Conservation (phyloP, 1,140 invertebrate genomes). For the Drosophila azteca region DNA sequence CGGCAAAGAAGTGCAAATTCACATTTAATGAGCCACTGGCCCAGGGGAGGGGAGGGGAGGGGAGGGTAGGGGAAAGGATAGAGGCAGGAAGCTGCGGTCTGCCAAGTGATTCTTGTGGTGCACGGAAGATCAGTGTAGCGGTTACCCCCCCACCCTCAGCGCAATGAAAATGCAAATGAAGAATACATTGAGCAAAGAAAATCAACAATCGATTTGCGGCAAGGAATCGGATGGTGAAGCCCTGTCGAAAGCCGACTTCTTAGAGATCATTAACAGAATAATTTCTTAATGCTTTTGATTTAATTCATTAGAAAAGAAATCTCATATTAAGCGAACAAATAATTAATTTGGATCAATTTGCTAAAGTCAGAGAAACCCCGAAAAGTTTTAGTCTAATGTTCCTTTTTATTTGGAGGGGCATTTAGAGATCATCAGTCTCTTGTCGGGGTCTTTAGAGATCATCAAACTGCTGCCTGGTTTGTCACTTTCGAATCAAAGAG, state of each 20-base stretch:
- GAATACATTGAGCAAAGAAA: background rate
- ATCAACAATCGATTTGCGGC: background rate
- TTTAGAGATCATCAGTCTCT: conserved; percentile 10
- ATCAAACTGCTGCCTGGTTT: conserved; percentile 14
- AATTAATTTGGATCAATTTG: conserved; percentile 6
- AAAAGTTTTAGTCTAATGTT: conserved; percentile 31
- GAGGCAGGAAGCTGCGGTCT: conserved; percentile 47
- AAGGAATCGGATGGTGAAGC: too few species aligned
- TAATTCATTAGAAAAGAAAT: conserved; percentile 23
- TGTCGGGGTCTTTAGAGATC: conserved; percentile 15
- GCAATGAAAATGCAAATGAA: conserved; percentile 4
- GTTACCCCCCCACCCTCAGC: too few species aligned
- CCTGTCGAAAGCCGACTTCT: too few species aligned
- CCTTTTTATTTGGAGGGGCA: conserved; percentile 6
- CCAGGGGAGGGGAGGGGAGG: conserved; percentile 10
- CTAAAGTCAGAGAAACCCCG: conserved; percentile 20
- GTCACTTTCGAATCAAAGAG: conserved; percentile 42
- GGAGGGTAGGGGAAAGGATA: too few species aligned
- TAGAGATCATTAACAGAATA: too few species aligned
- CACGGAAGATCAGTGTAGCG: background rate
- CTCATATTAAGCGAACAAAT: conserved; percentile 7
- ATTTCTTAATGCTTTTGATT: too few species aligned
- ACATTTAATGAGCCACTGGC: conserved; percentile 70
- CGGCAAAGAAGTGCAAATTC: conserved; percentile 73
- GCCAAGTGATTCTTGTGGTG: conserved; percentile 49